Evolutionary conservation across 1,140 invertebrate genomes (phyloP), one percentile per base, ranked within the genome.

Genomic region (Camponotus floridanus): DNA sequence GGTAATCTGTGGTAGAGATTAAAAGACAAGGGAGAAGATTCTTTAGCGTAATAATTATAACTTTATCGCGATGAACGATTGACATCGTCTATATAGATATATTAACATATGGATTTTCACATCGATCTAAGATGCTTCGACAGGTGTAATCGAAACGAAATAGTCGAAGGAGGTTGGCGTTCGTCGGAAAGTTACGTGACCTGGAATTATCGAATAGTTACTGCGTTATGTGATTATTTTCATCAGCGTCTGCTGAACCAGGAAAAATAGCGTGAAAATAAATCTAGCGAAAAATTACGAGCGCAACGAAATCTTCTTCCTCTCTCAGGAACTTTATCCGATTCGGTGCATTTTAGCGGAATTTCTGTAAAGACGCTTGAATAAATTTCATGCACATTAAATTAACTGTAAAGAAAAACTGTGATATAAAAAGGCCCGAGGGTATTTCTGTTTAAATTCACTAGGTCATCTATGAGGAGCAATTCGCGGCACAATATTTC

Each of bases 191-290:
- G 71, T 71, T 84, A 67, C 36, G 39, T 80, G 76, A 85, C 86
- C 87, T 76, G 87, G 67, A 88, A 88, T 79, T 65, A 79, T 78
- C 39, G 65, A 79, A 67, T 39, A 76, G 36, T 42, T 74, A 1
- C 36, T 18, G 31, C 26, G 39, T 59, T 65, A 87, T 33, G 21
- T 67, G 59, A 86, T 87, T 8, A 42, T 65, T 55, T 45, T 15
- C 8, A 64, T 7, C 13, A 42, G 13, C 18, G 39, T 45, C 55
- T 21, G 55, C 81, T 21, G 42, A 87, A 74, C 21, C 57, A 33
- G 0, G 4, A 21, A 68, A 55, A 67, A 59, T 68, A 31, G 21
- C 48, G 15, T 4, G 11, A 15, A 71, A 42, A 45, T 45, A 61
- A 81, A 21, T 21, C 33, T n/a, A 15, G 48, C 31, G 36, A 59